phyloP scores from a whole-genome alignment of 1,140 invertebrate species.

The Anoplolepis gracilipes region DNA sequence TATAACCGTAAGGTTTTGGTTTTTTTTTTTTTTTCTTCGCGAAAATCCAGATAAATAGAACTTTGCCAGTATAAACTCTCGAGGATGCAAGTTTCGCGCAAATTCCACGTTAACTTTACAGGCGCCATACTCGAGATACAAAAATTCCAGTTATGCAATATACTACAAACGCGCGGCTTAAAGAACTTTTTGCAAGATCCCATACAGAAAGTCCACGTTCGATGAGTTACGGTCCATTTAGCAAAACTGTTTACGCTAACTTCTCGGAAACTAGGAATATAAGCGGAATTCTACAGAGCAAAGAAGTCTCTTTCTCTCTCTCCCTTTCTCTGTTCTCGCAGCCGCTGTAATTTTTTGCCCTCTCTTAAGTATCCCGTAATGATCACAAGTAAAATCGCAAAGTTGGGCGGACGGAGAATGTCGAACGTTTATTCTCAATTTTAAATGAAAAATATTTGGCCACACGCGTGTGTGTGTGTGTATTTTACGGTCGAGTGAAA shows the following conservation, averaged over 20 bases:
- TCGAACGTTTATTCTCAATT: conserved; percentile 1
- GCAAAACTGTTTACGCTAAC: conserved; percentile 57
- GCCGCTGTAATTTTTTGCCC: conserved; percentile 14
- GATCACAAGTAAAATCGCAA: conserved; percentile 12
- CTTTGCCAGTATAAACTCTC: conserved; percentile 36
- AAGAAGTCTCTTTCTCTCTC: conserved; percentile 17
- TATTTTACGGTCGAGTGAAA: conserved; percentile 8
- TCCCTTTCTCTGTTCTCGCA: background rate
- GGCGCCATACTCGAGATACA: conserved; percentile 4
- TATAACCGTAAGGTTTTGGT: background rate
- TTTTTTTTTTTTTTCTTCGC: background rate
- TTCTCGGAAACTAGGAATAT: conserved; percentile 46
- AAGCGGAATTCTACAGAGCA: conserved; percentile 44
- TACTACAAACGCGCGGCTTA: conserved; percentile 16
- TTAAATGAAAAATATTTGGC: conserved; percentile 12
- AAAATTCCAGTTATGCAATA: conserved; percentile 62
- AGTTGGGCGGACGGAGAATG: background rate
- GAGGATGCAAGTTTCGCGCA: conserved; percentile 27
- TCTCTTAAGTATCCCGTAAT: background rate
- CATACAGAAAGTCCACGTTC: conserved; percentile 56
- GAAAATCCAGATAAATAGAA: conserved; percentile 46
- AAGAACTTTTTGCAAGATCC: conserved; percentile 38
- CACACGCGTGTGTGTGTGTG: background rate
- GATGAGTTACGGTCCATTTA: conserved; percentile 61
- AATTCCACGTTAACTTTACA: conserved; percentile 44